A percentile compares a stretch with the other conserved stretches of the same genome.
Conservation (phyloP, 2,888 invertebrate genomes). For the Drosophila seclusa region DNA sequence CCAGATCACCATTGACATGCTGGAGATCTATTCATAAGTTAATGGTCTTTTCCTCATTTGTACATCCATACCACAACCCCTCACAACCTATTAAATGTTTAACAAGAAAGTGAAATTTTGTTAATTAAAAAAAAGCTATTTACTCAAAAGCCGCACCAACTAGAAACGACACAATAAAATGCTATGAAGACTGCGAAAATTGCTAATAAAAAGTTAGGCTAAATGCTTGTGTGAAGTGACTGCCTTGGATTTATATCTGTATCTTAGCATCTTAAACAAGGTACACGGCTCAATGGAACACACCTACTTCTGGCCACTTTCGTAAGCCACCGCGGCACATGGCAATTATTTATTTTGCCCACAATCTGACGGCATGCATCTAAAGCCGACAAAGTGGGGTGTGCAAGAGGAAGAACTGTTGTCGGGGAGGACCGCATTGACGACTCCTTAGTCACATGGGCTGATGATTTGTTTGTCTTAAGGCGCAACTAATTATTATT, state of each 20-base stretch:
- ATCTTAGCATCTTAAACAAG: constrained; percentile 49
- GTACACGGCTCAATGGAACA: constrained; percentile 52
- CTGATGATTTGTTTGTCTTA: constrained; percentile 39
- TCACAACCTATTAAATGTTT: constrained; percentile 45
- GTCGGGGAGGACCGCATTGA: constrained; percentile 12
- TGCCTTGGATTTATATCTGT: constrained; percentile 59
- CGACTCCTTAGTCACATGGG: constrained; percentile 20
- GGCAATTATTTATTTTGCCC: constrained; percentile 59
- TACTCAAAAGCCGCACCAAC: constrained; percentile 46
- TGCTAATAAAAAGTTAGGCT: constrained; percentile 61
- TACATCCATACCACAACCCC: neutral
- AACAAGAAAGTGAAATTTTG: constrained; percentile 69
- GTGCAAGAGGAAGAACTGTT: constrained; percentile 10
- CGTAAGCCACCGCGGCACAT: constrained; percentile 54
- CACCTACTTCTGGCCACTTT: constrained; percentile 69
- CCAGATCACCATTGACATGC: constrained; percentile 16
- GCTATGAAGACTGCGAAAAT: constrained; percentile 69
- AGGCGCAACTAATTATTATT: constrained; percentile 12
- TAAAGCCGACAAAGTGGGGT: constrained; percentile 30
- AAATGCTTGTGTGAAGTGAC: constrained; percentile 44
- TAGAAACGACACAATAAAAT: constrained; percentile 29
- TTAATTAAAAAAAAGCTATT: constrained; percentile 68
- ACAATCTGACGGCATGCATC: constrained; percentile 59
- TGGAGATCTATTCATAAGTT: constrained; percentile 7
- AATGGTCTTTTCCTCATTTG: constrained; percentile 3